These are phyloP conservation scores for Harpegnathos saltator DNA, from an alignment of 1,140 invertebrate genomes.

Conservation along the genomic window DNA sequence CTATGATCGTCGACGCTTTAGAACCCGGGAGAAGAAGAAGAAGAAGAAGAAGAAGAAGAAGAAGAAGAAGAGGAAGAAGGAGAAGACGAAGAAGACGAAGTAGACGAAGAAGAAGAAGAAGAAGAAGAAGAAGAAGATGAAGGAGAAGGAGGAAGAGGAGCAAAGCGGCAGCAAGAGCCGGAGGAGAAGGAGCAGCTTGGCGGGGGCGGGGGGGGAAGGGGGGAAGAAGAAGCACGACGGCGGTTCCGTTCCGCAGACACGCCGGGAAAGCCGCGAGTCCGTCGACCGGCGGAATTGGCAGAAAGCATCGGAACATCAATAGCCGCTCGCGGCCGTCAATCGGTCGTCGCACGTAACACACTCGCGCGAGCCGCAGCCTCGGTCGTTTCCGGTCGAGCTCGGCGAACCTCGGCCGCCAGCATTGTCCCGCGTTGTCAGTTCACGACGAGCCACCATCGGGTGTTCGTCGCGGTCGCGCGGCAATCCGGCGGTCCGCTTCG, in stretches of 20 bases:
- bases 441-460: slow-evolving; percentile 78
- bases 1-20: neutral
- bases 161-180: too few species aligned
- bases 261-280: slow-evolving; percentile 15
- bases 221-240: neutral
- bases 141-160: too few species aligned
- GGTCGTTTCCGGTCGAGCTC: slow-evolving; percentile 77
- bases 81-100: neutral
- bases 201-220: neutral
- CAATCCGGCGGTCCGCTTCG: slow-evolving; percentile 10
- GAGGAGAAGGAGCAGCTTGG: neutral
- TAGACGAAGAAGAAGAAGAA: too few species aligned
- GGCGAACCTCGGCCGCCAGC: slow-evolving; percentile 73
- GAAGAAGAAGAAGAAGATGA: neutral
- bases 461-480: slow-evolving; percentile 58
- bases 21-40: neutral
- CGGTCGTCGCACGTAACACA: slow-evolving; percentile 70
- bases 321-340: slow-evolving; percentile 68
- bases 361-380: slow-evolving; percentile 63
- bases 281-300: slow-evolving; percentile 56
- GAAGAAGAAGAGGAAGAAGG: neutral
- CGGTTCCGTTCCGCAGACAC: slow-evolving; percentile 39
- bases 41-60: neutral
- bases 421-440: slow-evolving; percentile 81
- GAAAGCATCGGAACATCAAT: slow-evolving; percentile 68